Percentiles rank a stretch among this genome's conserved stretches.
phyloP scores from a whole-genome alignment of 2,888 invertebrate genomes.

The Ichneumoninae sp. region DNA sequence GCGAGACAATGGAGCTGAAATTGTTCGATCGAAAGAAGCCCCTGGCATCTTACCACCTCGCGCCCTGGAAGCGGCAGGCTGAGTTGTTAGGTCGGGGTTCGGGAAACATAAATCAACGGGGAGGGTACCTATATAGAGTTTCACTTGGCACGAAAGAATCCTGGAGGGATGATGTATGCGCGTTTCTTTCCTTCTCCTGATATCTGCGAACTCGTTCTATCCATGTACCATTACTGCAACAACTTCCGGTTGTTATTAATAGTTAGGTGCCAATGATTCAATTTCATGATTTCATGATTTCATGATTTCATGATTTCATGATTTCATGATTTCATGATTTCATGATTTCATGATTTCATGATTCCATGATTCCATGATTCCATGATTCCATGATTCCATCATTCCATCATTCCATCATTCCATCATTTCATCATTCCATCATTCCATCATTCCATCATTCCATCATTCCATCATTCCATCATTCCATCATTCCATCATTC shows the following conservation, averaged over 20 bases:
- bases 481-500: no score
- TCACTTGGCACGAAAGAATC: constrained; percentile 18
- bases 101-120: constrained; percentile 33
- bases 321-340: no score
- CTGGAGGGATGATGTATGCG: constrained; percentile 8
- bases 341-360: no score
- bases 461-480: no score
- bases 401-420: no score
- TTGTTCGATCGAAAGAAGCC: constrained; percentile 29
- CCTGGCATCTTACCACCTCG: neutral
- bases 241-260: neutral
- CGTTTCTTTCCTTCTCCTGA: neutral
- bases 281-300: no score
- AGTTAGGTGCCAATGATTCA: neutral
- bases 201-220: neutral
- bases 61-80: constrained; percentile 8
- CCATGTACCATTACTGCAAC: neutral
- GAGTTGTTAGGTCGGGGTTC: neutral
- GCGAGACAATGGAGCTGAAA: constrained; percentile 24
- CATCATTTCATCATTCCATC: no score
- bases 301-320: no score
- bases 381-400: no score
- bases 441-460: no score
- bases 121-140: constrained; percentile 1
- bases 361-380: no score